Evolutionary conservation across 2,113 vertebrate species (phyloP).

Genomic region (Himantopus leucocephalus): DNA sequence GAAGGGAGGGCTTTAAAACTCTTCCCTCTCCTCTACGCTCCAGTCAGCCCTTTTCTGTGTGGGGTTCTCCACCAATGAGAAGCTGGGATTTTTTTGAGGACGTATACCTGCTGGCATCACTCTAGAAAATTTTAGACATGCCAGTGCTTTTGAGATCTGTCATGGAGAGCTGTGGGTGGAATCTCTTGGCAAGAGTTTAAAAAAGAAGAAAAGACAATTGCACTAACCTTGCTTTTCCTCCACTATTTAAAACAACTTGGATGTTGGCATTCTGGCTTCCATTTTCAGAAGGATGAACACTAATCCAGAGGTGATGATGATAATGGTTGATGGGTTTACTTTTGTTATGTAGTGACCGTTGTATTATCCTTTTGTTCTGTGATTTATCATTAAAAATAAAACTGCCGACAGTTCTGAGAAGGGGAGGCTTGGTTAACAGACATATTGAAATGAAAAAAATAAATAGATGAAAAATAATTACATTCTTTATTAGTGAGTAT

Average conservation of each 20-base stretch:
- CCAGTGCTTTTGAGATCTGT: neutral
- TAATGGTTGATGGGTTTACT: neutral
- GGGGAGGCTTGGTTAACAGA: neutral
- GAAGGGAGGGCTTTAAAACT: neutral
- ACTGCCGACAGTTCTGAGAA: neutral
- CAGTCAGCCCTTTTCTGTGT: neutral
- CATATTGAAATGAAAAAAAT: neutral
- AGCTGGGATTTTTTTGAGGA: neutral
- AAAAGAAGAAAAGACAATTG: neutral
- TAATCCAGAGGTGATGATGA: neutral
- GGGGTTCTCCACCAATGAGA: neutral
- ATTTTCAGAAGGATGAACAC: neutral
- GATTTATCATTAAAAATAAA: conserved; percentile 13
- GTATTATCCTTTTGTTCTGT: neutral
- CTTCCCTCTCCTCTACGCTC: neutral
- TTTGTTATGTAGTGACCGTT: neutral
- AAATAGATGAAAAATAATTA: neutral
- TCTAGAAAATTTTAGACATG: neutral
- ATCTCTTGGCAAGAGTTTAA: neutral
- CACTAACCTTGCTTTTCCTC: neutral
- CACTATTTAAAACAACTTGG: neutral
- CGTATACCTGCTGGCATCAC: neutral
- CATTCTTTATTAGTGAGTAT: neutral
- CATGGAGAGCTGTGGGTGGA: neutral
- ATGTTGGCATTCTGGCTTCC: neutral